Conservation (phyloP, 2,888 invertebrate genomes). For the Platerodrilus igneus region DNA sequence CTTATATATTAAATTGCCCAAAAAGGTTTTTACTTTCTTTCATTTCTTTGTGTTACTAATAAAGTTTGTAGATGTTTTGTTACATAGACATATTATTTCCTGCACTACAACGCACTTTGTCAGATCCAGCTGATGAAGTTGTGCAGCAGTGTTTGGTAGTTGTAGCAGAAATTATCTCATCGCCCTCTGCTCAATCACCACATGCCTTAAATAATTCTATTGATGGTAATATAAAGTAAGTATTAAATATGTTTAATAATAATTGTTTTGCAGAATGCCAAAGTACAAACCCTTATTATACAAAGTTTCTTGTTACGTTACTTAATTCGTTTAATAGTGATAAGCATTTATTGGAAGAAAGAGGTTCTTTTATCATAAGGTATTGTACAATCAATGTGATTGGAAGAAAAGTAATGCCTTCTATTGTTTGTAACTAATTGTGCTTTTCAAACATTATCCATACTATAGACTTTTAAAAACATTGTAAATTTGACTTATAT, state of each 20-base stretch:
- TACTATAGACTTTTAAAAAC: too few species aligned
- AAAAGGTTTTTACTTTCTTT: conserved; percentile 55
- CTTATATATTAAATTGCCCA: conserved; percentile 81
- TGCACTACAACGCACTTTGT: conserved; percentile 76
- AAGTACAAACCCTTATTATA: conserved; percentile 61
- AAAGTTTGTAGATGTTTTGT: conserved; percentile 58
- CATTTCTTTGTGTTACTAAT: conserved; percentile 1
- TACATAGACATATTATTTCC: conserved; percentile 71
- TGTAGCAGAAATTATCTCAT: conserved; percentile 74
- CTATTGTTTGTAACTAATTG: too few species aligned
- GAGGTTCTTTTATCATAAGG: conserved; percentile 95
- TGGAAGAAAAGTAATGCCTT: too few species aligned
- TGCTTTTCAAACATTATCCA: too few species aligned
- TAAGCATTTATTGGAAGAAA: conserved; percentile 77
- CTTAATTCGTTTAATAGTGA: conserved; percentile 82
- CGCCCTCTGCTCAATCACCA: conserved; percentile 45
- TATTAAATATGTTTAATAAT: background rate
- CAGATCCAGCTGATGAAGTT: conserved; percentile 92
- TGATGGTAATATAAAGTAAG: conserved; percentile 8
- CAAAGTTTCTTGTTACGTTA: conserved; percentile 83
- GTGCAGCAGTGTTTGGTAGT: conserved; percentile 91
- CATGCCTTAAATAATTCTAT: conserved; percentile 8
- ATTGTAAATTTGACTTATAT: too few species aligned
- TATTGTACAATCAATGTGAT: too few species aligned
- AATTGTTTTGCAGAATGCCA: background rate